Evolutionary conservation across 2,113 vertebrate genomes (phyloP).

Genomic region (Colius striatus): DNA sequence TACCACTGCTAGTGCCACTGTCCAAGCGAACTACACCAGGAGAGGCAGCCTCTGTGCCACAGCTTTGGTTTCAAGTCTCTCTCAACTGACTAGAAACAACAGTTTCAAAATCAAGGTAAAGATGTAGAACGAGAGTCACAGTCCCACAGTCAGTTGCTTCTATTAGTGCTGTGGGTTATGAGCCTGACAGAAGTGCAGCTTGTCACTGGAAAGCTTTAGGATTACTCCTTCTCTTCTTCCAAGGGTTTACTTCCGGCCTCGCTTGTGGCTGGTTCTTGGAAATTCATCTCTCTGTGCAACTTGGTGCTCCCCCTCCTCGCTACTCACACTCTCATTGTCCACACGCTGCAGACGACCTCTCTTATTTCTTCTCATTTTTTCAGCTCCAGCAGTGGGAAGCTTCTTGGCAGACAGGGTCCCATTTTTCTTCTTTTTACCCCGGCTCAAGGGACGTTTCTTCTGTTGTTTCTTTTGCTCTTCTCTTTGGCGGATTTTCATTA

Average conservation of each 20-base stretch:
- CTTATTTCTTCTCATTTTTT: constrained; percentile 32
- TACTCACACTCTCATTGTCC: background rate
- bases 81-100: background rate
- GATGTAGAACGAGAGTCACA: background rate
- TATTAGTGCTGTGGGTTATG: background rate
- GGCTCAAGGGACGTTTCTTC: constrained; percentile 59
- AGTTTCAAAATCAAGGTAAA: background rate
- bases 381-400: constrained; percentile 17
- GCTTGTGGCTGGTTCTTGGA: constrained; percentile 11
- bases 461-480: constrained; percentile 73
- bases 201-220: constrained; percentile 5
- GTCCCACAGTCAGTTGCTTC: background rate
- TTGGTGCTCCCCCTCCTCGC: constrained; percentile 25
- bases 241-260: constrained; percentile 24
- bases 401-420: constrained; percentile 48
- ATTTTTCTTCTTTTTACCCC: constrained; percentile 47
- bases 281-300: background rate
- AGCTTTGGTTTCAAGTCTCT: background rate
- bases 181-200: background rate
- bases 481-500: constrained; percentile 84
- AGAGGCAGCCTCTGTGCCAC: background rate
- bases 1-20: background rate
- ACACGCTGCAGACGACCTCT: background rate
- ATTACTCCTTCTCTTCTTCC: background rate
- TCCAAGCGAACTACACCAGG: background rate